Percentiles rank a stretch among this genome's conserved stretches.
Evolutionary conservation across 2,888 invertebrate species (phyloP).

Genomic region (Hofmannophila pseudospretella): DNA sequence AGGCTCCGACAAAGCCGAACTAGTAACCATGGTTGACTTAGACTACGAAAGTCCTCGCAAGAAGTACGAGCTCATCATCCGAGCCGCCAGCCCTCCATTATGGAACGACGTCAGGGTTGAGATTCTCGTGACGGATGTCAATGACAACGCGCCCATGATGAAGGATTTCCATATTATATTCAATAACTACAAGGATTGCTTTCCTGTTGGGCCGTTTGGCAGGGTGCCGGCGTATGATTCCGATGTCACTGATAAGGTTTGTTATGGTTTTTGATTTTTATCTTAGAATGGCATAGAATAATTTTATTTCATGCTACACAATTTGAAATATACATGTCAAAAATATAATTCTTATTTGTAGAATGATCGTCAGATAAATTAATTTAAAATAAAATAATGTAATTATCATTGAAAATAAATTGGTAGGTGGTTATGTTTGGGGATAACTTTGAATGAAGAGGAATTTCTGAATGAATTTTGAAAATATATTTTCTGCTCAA

Average conservation of each 20-base stretch:
- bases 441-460: too few relatives aligned
- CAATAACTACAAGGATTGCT: conserved; percentile 96
- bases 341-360: too few relatives aligned
- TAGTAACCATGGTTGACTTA: conserved; percentile 92
- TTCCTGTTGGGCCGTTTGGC: conserved; percentile 94
- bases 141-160: conserved; percentile 95
- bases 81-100: conserved; percentile 94
- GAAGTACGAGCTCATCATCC: conserved; percentile 90
- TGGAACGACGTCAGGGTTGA: conserved; percentile 93
- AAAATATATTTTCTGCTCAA: too few relatives aligned
- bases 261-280: conserved; percentile 4
- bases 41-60: conserved; percentile 98
- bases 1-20: conserved; percentile 90
- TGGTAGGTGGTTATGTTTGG: too few relatives aligned
- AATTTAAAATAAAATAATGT: too few relatives aligned
- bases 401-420: too few relatives aligned
- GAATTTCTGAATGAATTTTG: too few relatives aligned
- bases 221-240: conserved; percentile 96
- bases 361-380: too few relatives aligned
- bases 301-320: too few relatives aligned
- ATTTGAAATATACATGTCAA: too few relatives aligned
- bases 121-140: conserved; percentile 93
- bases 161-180: conserved; percentile 96
- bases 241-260: conserved; percentile 90
- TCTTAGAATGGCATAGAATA: too few relatives aligned